These are phyloP conservation scores for Drosophila pruinosa DNA, from an alignment of 1,140 invertebrate genomes.

Conservation along the genomic window DNA sequence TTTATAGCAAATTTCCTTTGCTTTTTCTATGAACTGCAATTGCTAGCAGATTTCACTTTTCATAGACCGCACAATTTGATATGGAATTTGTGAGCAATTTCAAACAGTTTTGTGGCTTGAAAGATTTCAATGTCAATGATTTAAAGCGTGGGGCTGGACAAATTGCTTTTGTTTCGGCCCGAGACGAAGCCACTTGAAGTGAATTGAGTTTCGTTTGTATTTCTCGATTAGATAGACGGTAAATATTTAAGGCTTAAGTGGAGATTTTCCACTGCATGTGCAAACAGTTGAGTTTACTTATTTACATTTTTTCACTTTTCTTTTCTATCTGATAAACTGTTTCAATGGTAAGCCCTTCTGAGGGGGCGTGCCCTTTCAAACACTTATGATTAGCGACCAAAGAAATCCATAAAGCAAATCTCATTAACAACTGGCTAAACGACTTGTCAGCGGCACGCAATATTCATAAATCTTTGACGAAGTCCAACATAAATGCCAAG, in stretches of 20 bases:
- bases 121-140: conserved; percentile 69
- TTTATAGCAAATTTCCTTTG: conserved; percentile 46
- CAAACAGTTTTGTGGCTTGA: background rate
- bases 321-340: background rate
- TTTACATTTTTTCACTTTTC: background rate
- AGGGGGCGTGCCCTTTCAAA: background rate
- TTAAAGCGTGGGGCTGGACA: conserved; percentile 13
- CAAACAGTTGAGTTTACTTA: background rate
- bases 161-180: background rate
- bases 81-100: conserved; percentile 33
- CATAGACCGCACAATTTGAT: conserved; percentile 19
- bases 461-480: conserved; percentile 23
- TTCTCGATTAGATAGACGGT: background rate
- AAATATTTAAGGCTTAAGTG: background rate
- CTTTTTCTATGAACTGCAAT: conserved; percentile 46
- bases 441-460: conserved; percentile 30
- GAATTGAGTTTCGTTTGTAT: conserved; percentile 10
- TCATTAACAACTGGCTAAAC: conserved; percentile 32
- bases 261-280: conserved; percentile 4
- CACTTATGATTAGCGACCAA: background rate
- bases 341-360: background rate
- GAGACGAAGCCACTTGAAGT: background rate
- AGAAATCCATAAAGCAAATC: conserved; percentile 23
- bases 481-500: conserved; percentile 7
- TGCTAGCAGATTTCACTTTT: conserved; percentile 65